Base-by-base conservation (phyloP, 2,797 vertebrate species). In the Vespertilio murinus region DNA sequence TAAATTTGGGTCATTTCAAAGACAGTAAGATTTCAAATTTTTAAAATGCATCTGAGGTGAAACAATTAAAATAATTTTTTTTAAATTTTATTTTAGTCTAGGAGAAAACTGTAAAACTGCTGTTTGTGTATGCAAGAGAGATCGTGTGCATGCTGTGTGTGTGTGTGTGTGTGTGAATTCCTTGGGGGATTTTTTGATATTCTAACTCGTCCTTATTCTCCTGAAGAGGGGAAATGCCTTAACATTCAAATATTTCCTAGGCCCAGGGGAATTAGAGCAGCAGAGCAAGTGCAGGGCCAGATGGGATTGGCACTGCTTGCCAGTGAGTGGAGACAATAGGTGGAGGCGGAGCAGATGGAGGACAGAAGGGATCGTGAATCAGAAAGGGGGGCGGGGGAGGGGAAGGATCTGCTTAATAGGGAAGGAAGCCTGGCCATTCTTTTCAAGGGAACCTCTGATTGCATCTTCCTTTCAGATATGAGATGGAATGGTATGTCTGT, bases 251-350 rank as follows among this genome's bases (percentile, higher is more conserved):
- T 49, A 61, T 95, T 97, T 94, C 74, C 2, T 59, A 78, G 98
- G 97, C 97, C 96, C 93, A 40, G 93, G 97, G 97, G 97, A 97
- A 97, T 97, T 96, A 90, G 84, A 94, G 59, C 90, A 96, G 95
- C 93, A 95, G 79, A 95, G 74, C 83, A 81, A 89, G 47, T 95
- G 92, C 97, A 75, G 96, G 95, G 91, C 93, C 97, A 93, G 96
- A 97, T 97, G 97, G 97, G 95, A 96, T 3, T 79, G 92, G 87
- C 91, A 67, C 61, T 69, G 70, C 92, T 22, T 25, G 78, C 95
- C 94, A 94, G 88, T 17, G 94, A 95, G 93, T 82, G 64, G 78
- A 97, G 93, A 92, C 94, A 94, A 94, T 96, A 93, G 96, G 93
- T 96, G 94, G 69, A 70, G 93, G 65, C 30, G 69, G 89, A 97